Conservation (phyloP, 2,797 vertebrate genomes). For the Anisognathus igniventris region DNA sequence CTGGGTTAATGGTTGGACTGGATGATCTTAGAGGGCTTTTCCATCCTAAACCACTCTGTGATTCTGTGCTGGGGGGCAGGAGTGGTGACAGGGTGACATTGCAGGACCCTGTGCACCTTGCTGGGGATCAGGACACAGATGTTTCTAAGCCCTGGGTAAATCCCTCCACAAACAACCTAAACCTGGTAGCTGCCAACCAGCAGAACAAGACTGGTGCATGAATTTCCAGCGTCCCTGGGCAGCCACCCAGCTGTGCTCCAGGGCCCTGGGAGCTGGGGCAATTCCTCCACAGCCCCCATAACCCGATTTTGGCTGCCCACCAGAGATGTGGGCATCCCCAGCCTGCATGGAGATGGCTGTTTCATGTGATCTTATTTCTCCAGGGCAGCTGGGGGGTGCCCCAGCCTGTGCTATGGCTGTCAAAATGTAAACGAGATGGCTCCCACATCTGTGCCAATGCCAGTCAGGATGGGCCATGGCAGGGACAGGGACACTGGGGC, state of each 20-base stretch:
- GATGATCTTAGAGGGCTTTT: neutral
- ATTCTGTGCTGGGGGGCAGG: neutral
- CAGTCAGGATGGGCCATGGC: neutral
- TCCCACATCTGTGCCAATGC: accelerated
- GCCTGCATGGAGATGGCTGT: neutral
- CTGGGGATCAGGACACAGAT: neutral
- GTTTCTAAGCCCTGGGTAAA: neutral
- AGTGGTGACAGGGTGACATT: neutral
- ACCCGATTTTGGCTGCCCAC: neutral
- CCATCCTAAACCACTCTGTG: neutral
- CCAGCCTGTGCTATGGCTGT: accelerated
- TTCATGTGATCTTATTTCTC: neutral
- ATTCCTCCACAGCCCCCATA: accelerated
- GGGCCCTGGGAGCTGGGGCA: neutral
- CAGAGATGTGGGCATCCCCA: neutral
- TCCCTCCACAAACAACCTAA: neutral
- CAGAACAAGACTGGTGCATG: accelerated
- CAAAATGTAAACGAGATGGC: accelerated
- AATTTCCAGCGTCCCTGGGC: neutral
- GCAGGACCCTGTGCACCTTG: neutral
- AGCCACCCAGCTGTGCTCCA: neutral
- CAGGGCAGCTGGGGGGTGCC: neutral
- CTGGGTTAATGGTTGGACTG: neutral
- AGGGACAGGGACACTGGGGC: accelerated
- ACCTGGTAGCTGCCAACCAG: neutral